Evolutionary conservation across 2,113 vertebrate genomes (phyloP), one percentile per base, ranked within the genome.

Genomic region (Lichenostomus cassidix): DNA sequence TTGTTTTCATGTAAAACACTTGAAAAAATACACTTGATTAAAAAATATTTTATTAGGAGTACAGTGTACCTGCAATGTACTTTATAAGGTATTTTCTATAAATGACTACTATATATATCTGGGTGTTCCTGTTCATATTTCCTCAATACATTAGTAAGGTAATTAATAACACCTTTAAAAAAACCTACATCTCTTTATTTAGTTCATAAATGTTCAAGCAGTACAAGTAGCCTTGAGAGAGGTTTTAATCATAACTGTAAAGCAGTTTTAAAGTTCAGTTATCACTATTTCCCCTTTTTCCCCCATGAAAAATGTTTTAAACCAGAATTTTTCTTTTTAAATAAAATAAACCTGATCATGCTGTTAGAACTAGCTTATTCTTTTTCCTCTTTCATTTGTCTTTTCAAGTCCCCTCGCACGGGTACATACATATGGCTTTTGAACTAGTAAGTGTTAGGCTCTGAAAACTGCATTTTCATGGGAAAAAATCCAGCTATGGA

Each of bases 181-280:
- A 97, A 97, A 80, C 75, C 95, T 97, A 97, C 95, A 98, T 98
- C 96, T 98, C 96, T 97, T 98, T 97, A 98, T 97, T 96, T 98
- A 97, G 75, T 93, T 97, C 94, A 79, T 98, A 97, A 93, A 97
- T 97, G 95, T 94, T 97, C 96, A 92, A 97, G 97, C 97, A 97
- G 90, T 98, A 97, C 82, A 91, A 87, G n/a, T 89, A 97, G 94
- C 84, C 95, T 96, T 90, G 94, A 92, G 90, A 92, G 95, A 95
- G 55, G 76, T 90, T 95, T 94, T 87, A 96, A 93, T 93, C 64
- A 75, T 71, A 47, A 62, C 50, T 69, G 31, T 85, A 89, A 96
- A 60, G 63, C 93, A 81, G 47, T 92, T 92, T 73, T 74, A 67
- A 93, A 86, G 65, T 67, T 96, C 59, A 68, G 49, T 83, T 68